Evolutionary conservation across 2,888 invertebrate species (phyloP), one percentile per base, ranked within the genome.

Genomic region (Hydroisotoma schaefferi): DNA sequence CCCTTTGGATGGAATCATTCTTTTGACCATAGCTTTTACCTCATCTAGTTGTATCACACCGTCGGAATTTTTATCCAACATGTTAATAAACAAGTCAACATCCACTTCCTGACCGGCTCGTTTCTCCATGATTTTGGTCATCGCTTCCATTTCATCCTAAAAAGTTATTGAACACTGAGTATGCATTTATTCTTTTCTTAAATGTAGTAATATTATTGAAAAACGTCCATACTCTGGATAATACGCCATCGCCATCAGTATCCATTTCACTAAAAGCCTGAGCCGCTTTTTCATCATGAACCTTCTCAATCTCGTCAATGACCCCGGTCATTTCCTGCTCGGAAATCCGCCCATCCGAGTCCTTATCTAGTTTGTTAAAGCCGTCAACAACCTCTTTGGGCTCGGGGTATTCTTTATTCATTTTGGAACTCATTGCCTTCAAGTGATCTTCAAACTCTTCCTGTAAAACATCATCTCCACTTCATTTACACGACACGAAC

Each of bases 211-310:
- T n/a, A n/a, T n/a, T n/a, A n/a, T n/a, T n/a, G n/a, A n/a, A n/a
- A 33, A 33, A 8, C 33, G 15, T 10, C 8, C 22, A 18, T 52
- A 64, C 64, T 44, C 23, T 29, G 12, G 57, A 38, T 12, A 65
- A 40, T 2, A 28, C 26, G 4, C 65, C 65, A 52, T 65, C 55
- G 1, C 28, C 48, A 40, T 65, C 59, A 1, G 20, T 37, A 40
- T 65, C 65, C 33, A 65, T 54, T 46, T 55, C 47, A 1, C 25
- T 47, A 27, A 65, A 65, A 1, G 61, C 59, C 43, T 59, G 53
- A 12, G 23, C n/a, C n/a, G 57, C 40, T 57, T 51, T 48, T n/a
- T 53, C 25, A 18, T 62, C 43, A 10, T 61, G 56, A 6, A 55
- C 10, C 20, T 40, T 46, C 26, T 62, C 53, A 22, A 62, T 25